Conservation (phyloP, 2,888 invertebrate genomes). For the Deroplatys truncata region DNA sequence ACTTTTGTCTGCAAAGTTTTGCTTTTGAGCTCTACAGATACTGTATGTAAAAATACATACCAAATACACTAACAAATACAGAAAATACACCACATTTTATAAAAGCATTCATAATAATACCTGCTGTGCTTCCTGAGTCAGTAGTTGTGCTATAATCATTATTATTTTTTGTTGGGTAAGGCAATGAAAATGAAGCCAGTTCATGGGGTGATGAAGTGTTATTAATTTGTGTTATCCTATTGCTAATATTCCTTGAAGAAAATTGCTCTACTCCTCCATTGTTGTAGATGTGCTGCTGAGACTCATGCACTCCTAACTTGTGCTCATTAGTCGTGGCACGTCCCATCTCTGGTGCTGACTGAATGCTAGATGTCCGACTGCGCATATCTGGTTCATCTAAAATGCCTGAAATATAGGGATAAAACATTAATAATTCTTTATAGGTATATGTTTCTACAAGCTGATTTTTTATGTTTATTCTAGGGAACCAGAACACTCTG, state of each 20-base stretch:
- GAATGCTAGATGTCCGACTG: constrained; percentile 62
- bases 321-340: neutral
- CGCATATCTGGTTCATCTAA: constrained; percentile 32
- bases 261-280: neutral
- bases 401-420: constrained; percentile 1
- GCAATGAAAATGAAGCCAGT: constrained; percentile 23
- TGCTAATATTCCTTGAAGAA: neutral
- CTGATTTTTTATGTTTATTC: too few species aligned
- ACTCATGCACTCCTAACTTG: neutral
- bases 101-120: neutral
- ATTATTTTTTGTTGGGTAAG: constrained; percentile 12
- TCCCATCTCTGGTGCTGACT: constrained; percentile 62
- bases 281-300: neutral
- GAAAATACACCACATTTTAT: neutral
- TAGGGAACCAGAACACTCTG: too few species aligned
- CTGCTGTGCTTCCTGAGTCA: neutral
- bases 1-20: too few species aligned
- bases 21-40: too few species aligned
- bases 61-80: neutral
- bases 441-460: too few species aligned
- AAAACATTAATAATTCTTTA: neutral
- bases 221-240: neutral
- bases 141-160: neutral
- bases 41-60: too few species aligned
- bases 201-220: constrained; percentile 7